Evolutionary conservation across 2,888 invertebrate species (phyloP), one percentile per base, ranked within the genome.

Genomic region (Crepidodera aurea): DNA sequence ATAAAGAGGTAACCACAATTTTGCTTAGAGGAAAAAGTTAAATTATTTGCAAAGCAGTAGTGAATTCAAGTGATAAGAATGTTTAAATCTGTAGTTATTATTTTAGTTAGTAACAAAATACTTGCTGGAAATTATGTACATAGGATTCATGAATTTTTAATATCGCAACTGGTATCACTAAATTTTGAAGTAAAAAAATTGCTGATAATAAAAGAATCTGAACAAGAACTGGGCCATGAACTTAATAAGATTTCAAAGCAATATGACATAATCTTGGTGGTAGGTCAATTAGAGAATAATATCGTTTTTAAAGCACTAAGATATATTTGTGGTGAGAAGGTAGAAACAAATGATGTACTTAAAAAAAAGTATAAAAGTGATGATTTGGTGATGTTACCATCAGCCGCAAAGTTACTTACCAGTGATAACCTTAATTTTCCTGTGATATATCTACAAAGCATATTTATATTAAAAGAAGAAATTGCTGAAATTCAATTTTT

Each of bases 231-330:
- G 29, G 55, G 58, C 6, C 13, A 42, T 13, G 67, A 71, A 55
- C 48, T 73, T 37, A 46, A 60, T 6, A 40, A 13, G 7, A 44
- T 68, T 15, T 56, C 63, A 10, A 76, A 72, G 60, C 65, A 73
- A 34, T 73, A 62, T 57, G 77, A 78, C 68, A 64, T 78, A 48
- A 67, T 76, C 1, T 50, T 78, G 7, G 56, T 76, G 27, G 58
- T 77, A 19, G 66, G 67, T 19, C 65, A 69, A 55, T 27, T 69
- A 2, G 58, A 65, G 15, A 60, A 65, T 44, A 62, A 64, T 29
- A 34, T 53, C 34, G 39, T 73, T 48, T 69, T 68, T 51, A 62
- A 65, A 62, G 70, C 73, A 4, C 19, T 76, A 16, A 69, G 69
- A 10, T 68, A 70, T 56, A 56, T 75, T 10, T 70, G 69, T 37